Evolutionary conservation across 2,888 invertebrate genomes (phyloP), one percentile per base, ranked within the genome.

Genomic region (Tholera decimalis): DNA sequence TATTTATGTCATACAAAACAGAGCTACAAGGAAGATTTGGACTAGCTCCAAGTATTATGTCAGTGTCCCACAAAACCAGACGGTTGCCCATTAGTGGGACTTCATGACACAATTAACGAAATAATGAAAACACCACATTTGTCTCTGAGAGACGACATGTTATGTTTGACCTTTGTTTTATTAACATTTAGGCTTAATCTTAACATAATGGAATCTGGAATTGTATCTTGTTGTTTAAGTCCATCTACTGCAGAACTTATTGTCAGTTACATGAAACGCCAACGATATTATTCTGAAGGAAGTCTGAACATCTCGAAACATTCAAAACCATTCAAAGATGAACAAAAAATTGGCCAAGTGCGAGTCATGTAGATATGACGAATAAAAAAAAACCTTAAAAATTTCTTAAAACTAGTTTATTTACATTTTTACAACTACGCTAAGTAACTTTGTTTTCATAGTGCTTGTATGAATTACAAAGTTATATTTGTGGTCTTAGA

Each of bases 21-120:
- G 43, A 7, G 39, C 22, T 24, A 41, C 46, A 47, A 44, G 50
- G 69, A 63, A 66, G 56, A 77, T 71, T 82, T 82, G 82, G 80
- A 73, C 33, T 20, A 20, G 43, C 13, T 79, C 80, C 82, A 82
- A 80, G 58, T 58, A 59, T 78, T 72, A 71, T 60, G 56, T 79
- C 53, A 70, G 41, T 67, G 49, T 58, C 57, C 68, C 69, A 66
- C 67, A 73, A 61, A 64, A 71, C 59, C 67, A 63, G 67, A 77
- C 60, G 53, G 22, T 49, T 73, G 53, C 41, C 80, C 65, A 69
- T 79, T 82, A 82, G 67, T 76, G 60, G 51, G 53, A 54, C 49
- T 47, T 54, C 50, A 57, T 44, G 50, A 62, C 70, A 77, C 66
- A 82, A 79, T 79, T 80, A 80, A 71, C 18, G 35, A 66, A 66